Evolutionary conservation across 2,113 vertebrate species (phyloP).

Genomic region (Rhinopithecus roxellana): DNA sequence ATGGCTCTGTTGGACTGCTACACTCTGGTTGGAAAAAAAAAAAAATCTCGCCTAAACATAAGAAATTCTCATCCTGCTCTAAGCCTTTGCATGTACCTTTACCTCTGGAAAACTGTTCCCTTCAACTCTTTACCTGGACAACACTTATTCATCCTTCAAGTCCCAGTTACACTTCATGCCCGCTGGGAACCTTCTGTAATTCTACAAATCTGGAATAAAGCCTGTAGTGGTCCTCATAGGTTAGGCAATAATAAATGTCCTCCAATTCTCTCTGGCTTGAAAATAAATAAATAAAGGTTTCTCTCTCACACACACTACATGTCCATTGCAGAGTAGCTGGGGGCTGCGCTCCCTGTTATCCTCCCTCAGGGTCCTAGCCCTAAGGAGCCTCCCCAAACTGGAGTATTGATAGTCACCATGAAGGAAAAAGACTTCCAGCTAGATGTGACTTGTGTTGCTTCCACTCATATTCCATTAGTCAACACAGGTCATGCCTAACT

Average conservation of each 20-base stretch:
- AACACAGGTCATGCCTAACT: neutral
- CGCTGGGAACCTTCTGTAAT: neutral
- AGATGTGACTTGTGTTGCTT: neutral
- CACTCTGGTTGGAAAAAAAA: neutral
- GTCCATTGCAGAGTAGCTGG: neutral
- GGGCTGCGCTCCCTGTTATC: neutral
- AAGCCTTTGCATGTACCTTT: neutral
- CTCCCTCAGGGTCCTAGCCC: neutral
- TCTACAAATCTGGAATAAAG: neutral
- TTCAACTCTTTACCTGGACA: neutral
- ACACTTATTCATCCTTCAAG: neutral
- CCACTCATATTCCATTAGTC: neutral
- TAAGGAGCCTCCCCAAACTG: neutral
- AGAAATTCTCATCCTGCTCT: neutral
- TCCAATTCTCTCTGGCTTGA: neutral
- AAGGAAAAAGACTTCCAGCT: neutral
- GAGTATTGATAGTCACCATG: neutral
- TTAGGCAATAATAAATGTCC: neutral
- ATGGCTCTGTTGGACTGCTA: neutral
- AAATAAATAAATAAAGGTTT: neutral
- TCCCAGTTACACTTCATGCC: neutral
- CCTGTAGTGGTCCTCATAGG: neutral
- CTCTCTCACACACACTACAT: neutral
- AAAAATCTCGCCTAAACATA: neutral
- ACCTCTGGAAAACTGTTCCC: neutral